Evolutionary conservation across 2,888 invertebrate genomes (phyloP).

Genomic region (Hermodice carunculata): DNA sequence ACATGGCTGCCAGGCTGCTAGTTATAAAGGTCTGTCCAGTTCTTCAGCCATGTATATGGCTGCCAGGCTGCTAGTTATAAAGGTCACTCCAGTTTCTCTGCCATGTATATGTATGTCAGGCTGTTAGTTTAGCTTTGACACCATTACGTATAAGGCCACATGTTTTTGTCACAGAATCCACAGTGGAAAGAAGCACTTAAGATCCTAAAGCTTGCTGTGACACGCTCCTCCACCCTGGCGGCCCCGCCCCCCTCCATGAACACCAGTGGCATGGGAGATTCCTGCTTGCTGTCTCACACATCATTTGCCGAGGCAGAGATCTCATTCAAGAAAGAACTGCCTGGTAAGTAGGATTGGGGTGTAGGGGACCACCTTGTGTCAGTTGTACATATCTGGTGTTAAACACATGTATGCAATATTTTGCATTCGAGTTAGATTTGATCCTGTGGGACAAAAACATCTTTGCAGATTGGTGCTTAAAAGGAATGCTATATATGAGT

Average conservation of each 20-base stretch:
- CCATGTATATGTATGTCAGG: neutral
- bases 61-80: neutral
- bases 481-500: too few relatives aligned
- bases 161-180: conserved; percentile 77
- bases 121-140: neutral
- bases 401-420: too few relatives aligned
- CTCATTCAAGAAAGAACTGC: conserved; percentile 85
- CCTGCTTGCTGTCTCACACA: conserved; percentile 50
- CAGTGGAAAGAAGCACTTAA: conserved; percentile 97
- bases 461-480: too few relatives aligned
- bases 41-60: neutral
- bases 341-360: conserved; percentile 54
- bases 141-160: conserved; percentile 18
- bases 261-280: conserved; percentile 27
- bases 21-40: neutral
- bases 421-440: too few relatives aligned
- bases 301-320: conserved; percentile 88
- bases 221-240: conserved; percentile 87
- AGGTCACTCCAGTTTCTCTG: neutral
- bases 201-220: conserved; percentile 95
- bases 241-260: conserved; percentile 54
- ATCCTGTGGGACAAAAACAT: too few relatives aligned
- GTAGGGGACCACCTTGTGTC: too few relatives aligned
- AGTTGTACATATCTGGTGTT: too few relatives aligned
- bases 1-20: neutral